A percentile compares a stretch with the other conserved stretches of the same genome.
phyloP scores from a whole-genome alignment of 92 coral and sea anemone species.

The Isaurus tuberculatus region DNA sequence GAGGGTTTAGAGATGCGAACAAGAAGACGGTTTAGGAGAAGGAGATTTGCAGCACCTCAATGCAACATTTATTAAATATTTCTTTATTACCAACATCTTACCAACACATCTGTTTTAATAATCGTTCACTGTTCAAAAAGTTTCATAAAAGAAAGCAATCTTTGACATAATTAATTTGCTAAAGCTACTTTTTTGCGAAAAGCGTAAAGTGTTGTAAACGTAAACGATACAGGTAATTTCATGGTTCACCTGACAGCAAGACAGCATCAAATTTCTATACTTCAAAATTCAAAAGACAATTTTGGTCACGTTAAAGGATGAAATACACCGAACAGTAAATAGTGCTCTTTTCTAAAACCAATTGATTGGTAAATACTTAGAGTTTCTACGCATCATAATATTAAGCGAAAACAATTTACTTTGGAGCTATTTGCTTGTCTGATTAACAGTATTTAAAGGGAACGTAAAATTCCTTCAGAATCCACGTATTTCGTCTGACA shows the following conservation, averaged over 20 bases:
- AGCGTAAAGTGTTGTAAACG: not conserved
- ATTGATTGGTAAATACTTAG: not conserved
- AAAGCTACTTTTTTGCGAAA: not conserved
- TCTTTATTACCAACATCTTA: not conserved
- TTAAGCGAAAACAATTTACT: not conserved
- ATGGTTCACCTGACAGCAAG: not conserved
- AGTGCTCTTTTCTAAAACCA: conserved; percentile 1
- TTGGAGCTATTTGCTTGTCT: not conserved
- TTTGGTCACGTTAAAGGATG: not conserved
- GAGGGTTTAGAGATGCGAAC: not conserved
- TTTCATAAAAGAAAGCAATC: not conserved
- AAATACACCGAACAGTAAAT: not conserved
- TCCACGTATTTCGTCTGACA: conserved; percentile 5
- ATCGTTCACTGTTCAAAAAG: not conserved
- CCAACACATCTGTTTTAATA: not conserved
- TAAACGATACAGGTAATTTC: not conserved
- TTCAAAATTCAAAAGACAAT: not conserved
- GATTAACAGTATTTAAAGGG: not conserved
- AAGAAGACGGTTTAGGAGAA: conserved; percentile 2
- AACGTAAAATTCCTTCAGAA: not conserved
- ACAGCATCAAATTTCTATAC: not conserved
- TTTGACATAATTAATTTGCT: not conserved
- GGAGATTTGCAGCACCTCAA: conserved; percentile 3
- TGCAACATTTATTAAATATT: not conserved
- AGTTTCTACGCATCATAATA: too few species aligned